Evolutionary conservation across 2,797 vertebrate genomes (phyloP).

Genomic region (Enteromius paludinosus): DNA sequence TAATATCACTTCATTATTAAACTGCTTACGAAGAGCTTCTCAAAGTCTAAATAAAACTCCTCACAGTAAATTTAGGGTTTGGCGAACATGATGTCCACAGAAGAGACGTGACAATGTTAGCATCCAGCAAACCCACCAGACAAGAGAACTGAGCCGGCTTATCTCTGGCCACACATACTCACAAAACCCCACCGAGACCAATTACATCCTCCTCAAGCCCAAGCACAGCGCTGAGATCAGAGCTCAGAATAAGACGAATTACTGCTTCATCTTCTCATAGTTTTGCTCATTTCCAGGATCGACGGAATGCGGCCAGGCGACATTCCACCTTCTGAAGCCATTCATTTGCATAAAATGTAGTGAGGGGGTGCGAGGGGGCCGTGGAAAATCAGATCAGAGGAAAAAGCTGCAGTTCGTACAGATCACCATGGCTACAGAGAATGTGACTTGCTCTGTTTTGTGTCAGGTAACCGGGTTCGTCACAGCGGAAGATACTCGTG

Average conservation of each 20-base stretch:
- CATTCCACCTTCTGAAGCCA: conserved; percentile 8
- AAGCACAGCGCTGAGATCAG: conserved; percentile 28
- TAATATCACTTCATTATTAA: not conserved
- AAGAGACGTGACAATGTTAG: not conserved
- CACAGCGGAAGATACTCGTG: not conserved
- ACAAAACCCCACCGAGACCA: conserved; percentile 49
- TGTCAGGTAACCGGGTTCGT: conserved; percentile 13
- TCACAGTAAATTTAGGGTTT: conserved; percentile 18
- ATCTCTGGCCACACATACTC: conserved; percentile 16
- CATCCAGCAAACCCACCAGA: not conserved
- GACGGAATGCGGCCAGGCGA: not conserved
- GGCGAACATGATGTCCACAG: not conserved
- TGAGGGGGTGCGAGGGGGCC: not conserved
- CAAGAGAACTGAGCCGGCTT: conserved; percentile 25
- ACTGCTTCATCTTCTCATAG: conserved; percentile 21
- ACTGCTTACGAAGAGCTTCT: not conserved
- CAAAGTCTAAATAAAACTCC: not conserved
- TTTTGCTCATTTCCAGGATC: conserved; percentile 31
- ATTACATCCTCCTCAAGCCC: conserved; percentile 50
- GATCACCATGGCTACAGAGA: conserved; percentile 45
- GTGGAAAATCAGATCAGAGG: conserved; percentile 1
- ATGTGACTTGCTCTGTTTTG: conserved; percentile 21
- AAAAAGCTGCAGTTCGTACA: not conserved
- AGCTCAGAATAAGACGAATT: conserved; percentile 45
- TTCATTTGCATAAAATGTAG: not conserved